A percentile compares a stretch with the other conserved stretches of the same genome.
Conservation (phyloP, 2,797 vertebrate genomes). For the Phylloscopus collybita region DNA sequence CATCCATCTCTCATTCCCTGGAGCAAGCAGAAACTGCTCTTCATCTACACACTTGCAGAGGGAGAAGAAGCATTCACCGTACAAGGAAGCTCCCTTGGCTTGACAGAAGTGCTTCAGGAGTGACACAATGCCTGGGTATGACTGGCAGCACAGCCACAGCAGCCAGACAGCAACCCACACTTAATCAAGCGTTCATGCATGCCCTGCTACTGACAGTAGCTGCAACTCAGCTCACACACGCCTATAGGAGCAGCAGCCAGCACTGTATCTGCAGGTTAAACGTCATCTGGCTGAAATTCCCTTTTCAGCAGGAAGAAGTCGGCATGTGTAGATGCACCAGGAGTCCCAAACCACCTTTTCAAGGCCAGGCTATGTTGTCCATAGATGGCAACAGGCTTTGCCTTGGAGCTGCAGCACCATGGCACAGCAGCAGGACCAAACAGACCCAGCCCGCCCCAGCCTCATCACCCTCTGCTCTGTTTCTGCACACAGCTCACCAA, state of each 20-base stretch:
- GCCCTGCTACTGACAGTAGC: neutral
- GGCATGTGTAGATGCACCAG: neutral
- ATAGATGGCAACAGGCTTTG: neutral
- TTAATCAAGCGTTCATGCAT: accelerated
- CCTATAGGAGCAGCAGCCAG: neutral
- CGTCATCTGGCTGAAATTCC: neutral
- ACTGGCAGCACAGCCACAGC: accelerated
- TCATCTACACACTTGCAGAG: neutral
- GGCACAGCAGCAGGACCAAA: accelerated
- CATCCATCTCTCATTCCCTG: neutral
- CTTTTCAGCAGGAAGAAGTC: neutral
- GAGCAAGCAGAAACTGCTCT: neutral
- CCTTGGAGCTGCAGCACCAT: neutral
- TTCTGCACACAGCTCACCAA: neutral
- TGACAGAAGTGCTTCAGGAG: neutral
- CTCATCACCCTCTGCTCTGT: accelerated
- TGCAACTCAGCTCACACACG: neutral
- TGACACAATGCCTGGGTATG: neutral
- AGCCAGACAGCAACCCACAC: neutral
- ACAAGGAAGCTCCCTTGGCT: neutral
- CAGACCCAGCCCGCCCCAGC: accelerated
- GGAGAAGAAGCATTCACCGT: accelerated
- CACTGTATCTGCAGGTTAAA: accelerated
- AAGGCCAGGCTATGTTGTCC: neutral
- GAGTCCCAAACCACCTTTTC: neutral